These are phyloP conservation scores for Blennius ocellaris DNA, from an alignment of 2,113 vertebrate species.

Conservation along the genomic window DNA sequence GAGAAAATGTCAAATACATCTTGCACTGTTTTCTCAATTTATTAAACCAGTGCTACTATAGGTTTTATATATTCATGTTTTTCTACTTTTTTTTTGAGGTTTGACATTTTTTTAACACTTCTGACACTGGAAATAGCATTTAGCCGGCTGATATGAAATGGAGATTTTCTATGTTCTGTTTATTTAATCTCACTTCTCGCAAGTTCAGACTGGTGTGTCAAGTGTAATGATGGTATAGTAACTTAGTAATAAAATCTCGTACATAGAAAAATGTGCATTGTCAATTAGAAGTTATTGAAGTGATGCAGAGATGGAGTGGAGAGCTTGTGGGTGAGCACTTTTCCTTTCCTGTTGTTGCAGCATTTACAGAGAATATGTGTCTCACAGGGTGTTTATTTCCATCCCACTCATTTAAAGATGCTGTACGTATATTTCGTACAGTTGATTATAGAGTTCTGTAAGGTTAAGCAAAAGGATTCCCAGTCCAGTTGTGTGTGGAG, in stretches of 20 bases:
- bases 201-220: constrained; percentile 4
- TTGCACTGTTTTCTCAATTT: neutral
- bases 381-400: constrained; percentile 47
- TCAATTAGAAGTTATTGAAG: constrained; percentile 49
- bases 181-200: no score
- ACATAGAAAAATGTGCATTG: constrained; percentile 23
- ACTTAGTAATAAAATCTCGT: constrained; percentile 36
- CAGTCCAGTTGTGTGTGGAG: no score
- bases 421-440: constrained; percentile 55
- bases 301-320: constrained; percentile 12
- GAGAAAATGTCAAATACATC: neutral
- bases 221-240: constrained; percentile 34
- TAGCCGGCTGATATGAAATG: constrained; percentile 13
- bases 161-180: constrained; percentile 29
- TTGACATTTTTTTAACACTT: no score
- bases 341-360: constrained; percentile 16
- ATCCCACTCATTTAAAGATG: constrained; percentile 43
- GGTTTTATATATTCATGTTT: no score
- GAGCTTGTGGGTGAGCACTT: constrained; percentile 33
- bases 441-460: constrained; percentile 53
- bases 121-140: constrained; percentile 11
- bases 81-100: no score
- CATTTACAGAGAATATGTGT: constrained; percentile 41
- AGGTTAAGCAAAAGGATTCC: constrained; percentile 23
- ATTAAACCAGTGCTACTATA: no score